Percentiles rank a stretch among this genome's conserved stretches.
Evolutionary conservation across 2,888 invertebrate genomes (phyloP).

Genomic region (Nysson spinosus): DNA sequence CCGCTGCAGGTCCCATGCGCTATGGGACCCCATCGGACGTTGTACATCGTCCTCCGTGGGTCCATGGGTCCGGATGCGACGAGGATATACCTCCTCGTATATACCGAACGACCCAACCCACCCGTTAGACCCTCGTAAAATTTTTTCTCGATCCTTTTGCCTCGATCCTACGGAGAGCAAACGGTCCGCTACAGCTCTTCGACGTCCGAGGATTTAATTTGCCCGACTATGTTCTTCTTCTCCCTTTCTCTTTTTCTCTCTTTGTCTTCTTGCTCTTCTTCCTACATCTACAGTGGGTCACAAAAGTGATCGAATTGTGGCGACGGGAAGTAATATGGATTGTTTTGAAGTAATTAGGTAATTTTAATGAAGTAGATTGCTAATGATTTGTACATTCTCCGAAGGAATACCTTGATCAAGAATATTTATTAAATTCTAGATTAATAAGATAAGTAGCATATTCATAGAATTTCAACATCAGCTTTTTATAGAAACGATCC

Average conservation of each 20-base stretch:
- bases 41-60: slow-evolving; percentile 59
- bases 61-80: slow-evolving; percentile 62
- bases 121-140: slow-evolving; percentile 75
- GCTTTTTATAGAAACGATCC: too few species aligned
- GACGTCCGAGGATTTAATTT: slow-evolving; percentile 75
- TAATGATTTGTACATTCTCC: too few species aligned
- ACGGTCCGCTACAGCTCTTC: slow-evolving; percentile 65
- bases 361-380: too few species aligned
- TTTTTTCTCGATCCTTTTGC: slow-evolving; percentile 65
- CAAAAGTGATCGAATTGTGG: too few species aligned
- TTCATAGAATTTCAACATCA: too few species aligned
- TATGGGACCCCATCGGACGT: slow-evolving; percentile 60
- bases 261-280: slow-evolving; percentile 11
- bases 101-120: slow-evolving; percentile 64
- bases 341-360: too few species aligned
- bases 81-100: slow-evolving; percentile 61
- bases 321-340: too few species aligned
- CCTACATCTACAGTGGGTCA: too few species aligned
- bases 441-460: too few species aligned
- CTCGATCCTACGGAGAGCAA: slow-evolving; percentile 58
- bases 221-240: slow-evolving; percentile 63
- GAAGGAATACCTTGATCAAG: too few species aligned
- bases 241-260: slow-evolving; percentile 36
- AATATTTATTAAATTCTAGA: too few species aligned
- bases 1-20: slow-evolving; percentile 49